Base-by-base conservation (phyloP, 2,797 vertebrate genomes). In the Sternotherus odoratus region DNA sequence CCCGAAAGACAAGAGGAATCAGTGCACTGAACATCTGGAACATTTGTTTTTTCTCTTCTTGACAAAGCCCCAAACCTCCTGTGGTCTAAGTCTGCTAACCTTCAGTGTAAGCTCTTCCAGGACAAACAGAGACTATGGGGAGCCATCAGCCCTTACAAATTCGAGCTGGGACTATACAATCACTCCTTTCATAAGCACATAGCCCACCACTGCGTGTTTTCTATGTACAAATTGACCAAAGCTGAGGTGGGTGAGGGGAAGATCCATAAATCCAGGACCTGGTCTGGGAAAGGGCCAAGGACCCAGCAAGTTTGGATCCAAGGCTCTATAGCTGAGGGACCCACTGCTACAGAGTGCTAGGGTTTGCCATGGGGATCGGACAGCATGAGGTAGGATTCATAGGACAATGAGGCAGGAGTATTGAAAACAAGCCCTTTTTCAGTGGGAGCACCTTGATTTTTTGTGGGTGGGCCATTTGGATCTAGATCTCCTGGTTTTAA, bases 81-180 rank as follows among this genome's bases (percentile, higher is more conserved):
- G 91, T 77, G 95, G 96, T 90, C 79, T 90, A 86, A 85, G 54
- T 79, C 79, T 89, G 92, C 89, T 92, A 79, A 75, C 26, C 88
- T 95, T 77, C 82, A 83, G 81, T 89, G 89, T 12, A 95, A 95
- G 83, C 12, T 93, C 95, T 89, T 92, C 79, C 79, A 91, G 87
- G 91, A 88, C 79, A 94, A 93, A 97, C 53, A 97, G 91, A 94
- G 50, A 84, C 80, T 75, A 53, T 8, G 6, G 39, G 30, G 69
- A 93, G 39, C 33, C 80, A 78, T 63, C 26, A 6, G 2, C 15
- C 87, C 87, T 94, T 75, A 81, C 90, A 94, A 92, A 77, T 28
- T 72, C 78, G 60, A 69, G 3, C 3, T 54, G 77, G 53, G 80
- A 7, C 54, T 84, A 30, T 48, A 86, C 86, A 96, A 91, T 51